These are phyloP conservation scores for Herpetotheres cachinnans DNA, from an alignment of 2,113 vertebrate species.

Conservation along the genomic window DNA sequence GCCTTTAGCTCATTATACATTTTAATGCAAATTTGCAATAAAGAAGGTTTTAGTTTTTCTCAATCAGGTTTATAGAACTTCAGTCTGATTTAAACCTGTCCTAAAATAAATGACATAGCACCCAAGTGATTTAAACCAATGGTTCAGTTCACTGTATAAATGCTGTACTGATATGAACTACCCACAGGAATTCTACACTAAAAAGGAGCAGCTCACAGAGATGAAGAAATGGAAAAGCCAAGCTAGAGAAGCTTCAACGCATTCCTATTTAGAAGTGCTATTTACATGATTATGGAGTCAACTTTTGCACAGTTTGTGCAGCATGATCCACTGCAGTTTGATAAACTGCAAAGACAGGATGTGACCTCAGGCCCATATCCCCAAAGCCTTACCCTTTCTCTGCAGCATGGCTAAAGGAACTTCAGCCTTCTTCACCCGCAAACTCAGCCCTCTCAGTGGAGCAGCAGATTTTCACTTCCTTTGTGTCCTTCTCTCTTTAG, in stretches of 20 bases:
- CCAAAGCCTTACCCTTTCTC: background rate
- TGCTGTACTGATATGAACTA: background rate
- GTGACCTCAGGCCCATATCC: background rate
- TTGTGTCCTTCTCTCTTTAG: background rate
- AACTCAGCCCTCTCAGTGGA: background rate
- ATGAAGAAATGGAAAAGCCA: background rate
- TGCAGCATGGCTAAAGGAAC: background rate
- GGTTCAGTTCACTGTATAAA: background rate
- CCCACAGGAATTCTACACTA: background rate
- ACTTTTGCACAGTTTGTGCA: background rate
- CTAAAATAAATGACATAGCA: background rate
- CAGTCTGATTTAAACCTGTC: background rate
- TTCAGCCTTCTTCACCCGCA: background rate
- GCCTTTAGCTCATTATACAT: background rate
- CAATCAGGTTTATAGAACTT: background rate
- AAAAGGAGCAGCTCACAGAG: background rate
- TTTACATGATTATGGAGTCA: background rate
- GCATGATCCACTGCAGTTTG: background rate
- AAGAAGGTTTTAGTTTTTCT: background rate
- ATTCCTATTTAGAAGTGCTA: background rate
- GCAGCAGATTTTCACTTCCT: background rate
- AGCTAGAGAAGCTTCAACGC: background rate
- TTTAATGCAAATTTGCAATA: background rate
- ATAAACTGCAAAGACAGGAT: background rate
- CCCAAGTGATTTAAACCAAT: background rate